These are phyloP conservation scores for Pimephales promelas DNA, from an alignment of 2,113 vertebrate genomes.

Conservation along the genomic window DNA sequence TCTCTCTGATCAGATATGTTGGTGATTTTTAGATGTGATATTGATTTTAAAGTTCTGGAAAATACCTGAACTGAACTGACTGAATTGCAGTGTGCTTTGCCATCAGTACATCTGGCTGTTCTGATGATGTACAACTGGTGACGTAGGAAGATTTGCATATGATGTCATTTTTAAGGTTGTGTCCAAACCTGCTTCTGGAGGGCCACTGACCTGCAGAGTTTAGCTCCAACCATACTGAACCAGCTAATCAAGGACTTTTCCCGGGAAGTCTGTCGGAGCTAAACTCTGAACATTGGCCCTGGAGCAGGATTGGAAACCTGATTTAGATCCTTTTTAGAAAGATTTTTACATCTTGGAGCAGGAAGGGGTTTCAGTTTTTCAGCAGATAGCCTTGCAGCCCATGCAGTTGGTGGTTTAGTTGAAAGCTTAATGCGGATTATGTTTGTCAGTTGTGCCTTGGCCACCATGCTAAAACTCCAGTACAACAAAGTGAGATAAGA, in stretches of 20 bases:
- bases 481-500: conserved; percentile 50
- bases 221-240: too few relatives aligned
- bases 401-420: conserved; percentile 53
- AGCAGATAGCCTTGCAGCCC: conserved; percentile 55
- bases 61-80: too few relatives aligned
- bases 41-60: too few relatives aligned
- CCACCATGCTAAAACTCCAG: conserved; percentile 48
- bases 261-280: too few relatives aligned
- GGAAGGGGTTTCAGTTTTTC: conserved; percentile 51
- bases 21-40: too few relatives aligned
- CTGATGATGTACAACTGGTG: conserved; percentile 54
- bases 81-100: conserved; percentile 43
- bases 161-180: conserved; percentile 19
- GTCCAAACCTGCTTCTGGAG: too few relatives aligned
- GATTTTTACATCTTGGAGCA: conserved; percentile 53
- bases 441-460: conserved; percentile 54
- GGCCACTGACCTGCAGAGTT: too few relatives aligned
- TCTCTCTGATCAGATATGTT: too few relatives aligned
- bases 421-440: conserved; percentile 53
- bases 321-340: conserved; percentile 46
- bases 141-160: conserved; percentile 52
- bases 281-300: too few relatives aligned
- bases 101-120: conserved; percentile 51
- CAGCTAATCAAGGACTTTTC: too few relatives aligned
- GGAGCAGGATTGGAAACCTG: too few relatives aligned